Base-by-base conservation (phyloP, 1,140 invertebrate genomes). In the Neodiprion lecontei region DNA sequence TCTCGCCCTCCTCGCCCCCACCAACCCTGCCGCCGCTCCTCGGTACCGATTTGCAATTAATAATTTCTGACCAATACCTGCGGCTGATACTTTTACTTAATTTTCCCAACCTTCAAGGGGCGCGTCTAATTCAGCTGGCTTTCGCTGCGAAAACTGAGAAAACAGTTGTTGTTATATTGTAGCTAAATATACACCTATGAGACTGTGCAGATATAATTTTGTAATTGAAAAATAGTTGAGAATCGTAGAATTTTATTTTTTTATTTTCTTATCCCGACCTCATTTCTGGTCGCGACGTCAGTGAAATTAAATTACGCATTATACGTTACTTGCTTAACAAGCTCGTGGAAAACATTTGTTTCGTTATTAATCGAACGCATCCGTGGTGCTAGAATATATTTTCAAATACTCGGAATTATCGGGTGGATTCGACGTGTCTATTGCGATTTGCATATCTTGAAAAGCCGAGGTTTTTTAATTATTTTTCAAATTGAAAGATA, bases 21-120 rank as follows among this genome's bases (percentile, higher is more conserved):
- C 17, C 53, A 21, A 72, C 47, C 70, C 50, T 48, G 17, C 50
- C 72, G 70, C 73, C 23, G 28, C 28, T 40, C 28, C 28, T 40
- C 28, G 67, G 67, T 73, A 79, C 71, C 72, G 53, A 70, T 75
- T 77, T 67, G 67, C 80, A 78, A 81, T 83, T 81, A 83, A 79
- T 76, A 76, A 79, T 75, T 72, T 75, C 73, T 79, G 79, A 83
- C 81, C 76, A 76, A 72, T 28, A 28, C 40, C 49, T 67, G 2
- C 23, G 12, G 23, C 48, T 70, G 28, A 40, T 40, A 40, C 28
- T 70, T 47, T n/a, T 47, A 21, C 69, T 21, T 47, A 12, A 48
- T 47, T 47, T 70, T 70, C 48, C 69, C 48, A n/a, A 70, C 48
- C 14, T n/a, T 68, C 40, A 40, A 40, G 28, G 2, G 28, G 28